These are phyloP conservation scores for Drosophila takahashii DNA, from an alignment of 1,140 invertebrate genomes.

Conservation along the genomic window DNA sequence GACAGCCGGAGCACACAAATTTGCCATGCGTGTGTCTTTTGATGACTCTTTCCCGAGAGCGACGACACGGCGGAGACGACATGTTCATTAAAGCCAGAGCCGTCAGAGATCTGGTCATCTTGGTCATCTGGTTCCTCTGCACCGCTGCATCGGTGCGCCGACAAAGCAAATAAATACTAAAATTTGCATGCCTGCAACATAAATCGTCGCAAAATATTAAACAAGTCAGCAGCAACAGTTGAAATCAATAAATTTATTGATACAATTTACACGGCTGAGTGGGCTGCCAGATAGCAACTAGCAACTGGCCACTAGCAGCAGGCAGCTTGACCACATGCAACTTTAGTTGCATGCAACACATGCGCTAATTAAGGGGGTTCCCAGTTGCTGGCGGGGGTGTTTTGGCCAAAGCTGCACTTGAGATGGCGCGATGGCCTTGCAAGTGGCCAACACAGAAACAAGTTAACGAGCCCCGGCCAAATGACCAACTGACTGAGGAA, in stretches of 20 bases:
- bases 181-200: slow-evolving; percentile 79
- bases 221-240: slow-evolving; percentile 82
- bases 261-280: slow-evolving; percentile 72
- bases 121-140: slow-evolving; percentile 6
- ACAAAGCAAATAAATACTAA: slow-evolving; percentile 71
- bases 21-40: slow-evolving; percentile 59
- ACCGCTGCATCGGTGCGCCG: slow-evolving; percentile 7
- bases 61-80: slow-evolving; percentile 54
- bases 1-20: slow-evolving; percentile 48
- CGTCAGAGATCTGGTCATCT: slow-evolving; percentile 18
- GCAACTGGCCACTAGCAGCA: too few species aligned
- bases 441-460: slow-evolving; percentile 36
- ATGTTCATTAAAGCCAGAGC: slow-evolving; percentile 71
- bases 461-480: slow-evolving; percentile 52
- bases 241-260: slow-evolving; percentile 84
- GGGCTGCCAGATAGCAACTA: slow-evolving; percentile 21
- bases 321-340: slow-evolving; percentile 42
- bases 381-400: slow-evolving; percentile 27
- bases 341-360: slow-evolving; percentile 44
- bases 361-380: slow-evolving; percentile 72
- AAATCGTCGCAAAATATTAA: slow-evolving; percentile 83
- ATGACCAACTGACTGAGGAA: slow-evolving; percentile 50
- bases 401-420: slow-evolving; percentile 27
- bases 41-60: slow-evolving; percentile 63
- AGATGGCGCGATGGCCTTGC: slow-evolving; percentile 46